These are phyloP conservation scores for Diaphora mendica DNA, from an alignment of 2,888 invertebrate species.

Conservation along the genomic window DNA sequence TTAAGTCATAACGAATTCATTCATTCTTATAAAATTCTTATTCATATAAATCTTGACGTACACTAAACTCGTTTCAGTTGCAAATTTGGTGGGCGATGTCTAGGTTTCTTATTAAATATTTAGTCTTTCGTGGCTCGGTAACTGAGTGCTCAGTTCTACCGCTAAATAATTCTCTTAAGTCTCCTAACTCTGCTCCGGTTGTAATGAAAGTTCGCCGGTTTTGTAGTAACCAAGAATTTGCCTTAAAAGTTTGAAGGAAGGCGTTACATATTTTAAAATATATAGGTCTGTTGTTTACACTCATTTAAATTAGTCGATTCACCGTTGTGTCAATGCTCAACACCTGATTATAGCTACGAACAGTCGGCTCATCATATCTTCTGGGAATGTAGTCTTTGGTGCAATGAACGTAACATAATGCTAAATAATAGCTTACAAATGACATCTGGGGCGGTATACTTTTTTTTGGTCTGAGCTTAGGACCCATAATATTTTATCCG, in stretches of 20 bases:
- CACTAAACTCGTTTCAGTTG: conserved; percentile 28
- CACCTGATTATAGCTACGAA: too few species aligned
- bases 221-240: neutral
- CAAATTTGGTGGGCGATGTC: conserved; percentile 20
- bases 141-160: conserved; percentile 21
- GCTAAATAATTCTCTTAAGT: conserved; percentile 37
- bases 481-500: too few species aligned
- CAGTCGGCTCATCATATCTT: too few species aligned
- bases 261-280: neutral
- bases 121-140: conserved; percentile 48
- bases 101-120: conserved; percentile 56
- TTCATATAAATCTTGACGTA: conserved; percentile 27
- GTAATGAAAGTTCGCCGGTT: conserved; percentile 24
- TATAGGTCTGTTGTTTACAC: neutral
- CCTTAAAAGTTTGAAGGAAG: neutral
- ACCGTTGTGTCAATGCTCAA: too few species aligned
- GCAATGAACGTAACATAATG: too few species aligned
- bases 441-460: too few species aligned
- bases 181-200: conserved; percentile 19
- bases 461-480: too few species aligned
- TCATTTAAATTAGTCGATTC: too few species aligned
- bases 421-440: too few species aligned
- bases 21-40: conserved; percentile 30
- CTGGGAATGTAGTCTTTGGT: too few species aligned
- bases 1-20: neutral